Evolutionary conservation across 1,140 invertebrate species (phyloP).

Genomic region (Ceratosolen fusciceps): DNA sequence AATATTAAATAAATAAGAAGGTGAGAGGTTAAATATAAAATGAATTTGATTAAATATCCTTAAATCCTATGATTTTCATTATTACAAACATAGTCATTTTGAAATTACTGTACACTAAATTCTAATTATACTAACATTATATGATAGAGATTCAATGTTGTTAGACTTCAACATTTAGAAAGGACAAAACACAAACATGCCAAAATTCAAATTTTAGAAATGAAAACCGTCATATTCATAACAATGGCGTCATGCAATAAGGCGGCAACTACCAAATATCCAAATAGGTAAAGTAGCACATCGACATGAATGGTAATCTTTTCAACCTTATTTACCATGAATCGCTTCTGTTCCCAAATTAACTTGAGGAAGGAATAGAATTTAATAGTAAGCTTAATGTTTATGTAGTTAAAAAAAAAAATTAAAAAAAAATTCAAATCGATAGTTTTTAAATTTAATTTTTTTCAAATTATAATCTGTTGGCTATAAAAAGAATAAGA

Average conservation of each 20-base stretch:
- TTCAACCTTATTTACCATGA: too few species aligned
- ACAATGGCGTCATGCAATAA: neutral
- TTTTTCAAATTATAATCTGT: too few species aligned
- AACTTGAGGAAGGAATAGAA: too few species aligned
- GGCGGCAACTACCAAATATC: neutral
- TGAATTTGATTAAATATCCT: neutral
- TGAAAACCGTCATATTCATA: neutral
- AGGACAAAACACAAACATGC: neutral
- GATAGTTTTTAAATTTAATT: too few species aligned
- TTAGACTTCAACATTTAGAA: constrained; percentile 21
- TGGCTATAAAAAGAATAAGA: too few species aligned
- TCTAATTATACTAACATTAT: constrained; percentile 8
- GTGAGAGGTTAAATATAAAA: neutral
- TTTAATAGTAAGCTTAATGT: too few species aligned
- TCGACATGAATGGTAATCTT: too few species aligned
- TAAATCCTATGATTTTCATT: too few species aligned
- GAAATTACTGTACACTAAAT: too few species aligned
- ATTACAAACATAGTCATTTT: neutral
- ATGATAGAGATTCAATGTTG: neutral
- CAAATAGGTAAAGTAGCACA: neutral
- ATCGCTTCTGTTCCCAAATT: too few species aligned
- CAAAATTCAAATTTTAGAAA: constrained; percentile 35
- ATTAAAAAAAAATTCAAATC: too few species aligned
- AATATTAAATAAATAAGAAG: neutral
- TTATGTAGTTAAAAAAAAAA: too few species aligned